A percentile compares a stretch with the other conserved stretches of the same genome.
These are phyloP conservation scores for Geophilus truncorum DNA, from an alignment of 2,888 invertebrate species.

Conservation along the genomic window DNA sequence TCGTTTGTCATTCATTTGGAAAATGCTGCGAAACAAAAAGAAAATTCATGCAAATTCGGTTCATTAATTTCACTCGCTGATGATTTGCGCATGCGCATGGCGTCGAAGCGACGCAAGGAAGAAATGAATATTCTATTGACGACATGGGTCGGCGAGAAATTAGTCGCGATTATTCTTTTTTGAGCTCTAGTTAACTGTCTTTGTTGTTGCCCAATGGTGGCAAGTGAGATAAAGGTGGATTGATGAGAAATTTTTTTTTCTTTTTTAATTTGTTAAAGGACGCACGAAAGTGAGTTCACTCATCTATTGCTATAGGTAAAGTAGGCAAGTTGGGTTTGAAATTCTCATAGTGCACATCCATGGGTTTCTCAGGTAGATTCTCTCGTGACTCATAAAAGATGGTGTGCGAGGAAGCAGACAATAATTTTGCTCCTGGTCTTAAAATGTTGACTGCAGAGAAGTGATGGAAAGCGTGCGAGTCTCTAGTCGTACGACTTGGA, in stretches of 20 bases:
- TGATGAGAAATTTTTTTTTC: not conserved
- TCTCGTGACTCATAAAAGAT: slow-evolving; percentile 5
- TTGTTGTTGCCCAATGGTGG: not conserved
- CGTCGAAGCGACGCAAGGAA: not conserved
- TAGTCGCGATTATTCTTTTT: not conserved
- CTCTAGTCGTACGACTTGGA: not conserved
- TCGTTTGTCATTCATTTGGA: slow-evolving; percentile 25
- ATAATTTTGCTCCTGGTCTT: not conserved
- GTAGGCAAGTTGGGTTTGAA: not conserved
- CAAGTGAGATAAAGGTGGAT: not conserved
- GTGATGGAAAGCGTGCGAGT: slow-evolving; percentile 25
- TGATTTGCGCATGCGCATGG: not conserved
- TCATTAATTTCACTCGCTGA: slow-evolving; percentile 18
- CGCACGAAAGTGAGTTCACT: not conserved
- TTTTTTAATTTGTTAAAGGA: not conserved
- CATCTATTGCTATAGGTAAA: not conserved
- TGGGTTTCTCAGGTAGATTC: slow-evolving; percentile 6
- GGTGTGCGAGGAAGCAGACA: not conserved
- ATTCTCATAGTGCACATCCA: not conserved
- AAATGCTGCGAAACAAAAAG: slow-evolving; percentile 27
- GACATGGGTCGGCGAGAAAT: not conserved
- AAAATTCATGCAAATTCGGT: slow-evolving; percentile 25
- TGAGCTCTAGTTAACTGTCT: not conserved
- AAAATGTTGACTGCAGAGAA: slow-evolving; percentile 1
- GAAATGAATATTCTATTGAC: slow-evolving; percentile 21